These are phyloP conservation scores for Pachyrhynchus sulphureomaculatus DNA, from an alignment of 1,140 invertebrate species.

Conservation along the genomic window DNA sequence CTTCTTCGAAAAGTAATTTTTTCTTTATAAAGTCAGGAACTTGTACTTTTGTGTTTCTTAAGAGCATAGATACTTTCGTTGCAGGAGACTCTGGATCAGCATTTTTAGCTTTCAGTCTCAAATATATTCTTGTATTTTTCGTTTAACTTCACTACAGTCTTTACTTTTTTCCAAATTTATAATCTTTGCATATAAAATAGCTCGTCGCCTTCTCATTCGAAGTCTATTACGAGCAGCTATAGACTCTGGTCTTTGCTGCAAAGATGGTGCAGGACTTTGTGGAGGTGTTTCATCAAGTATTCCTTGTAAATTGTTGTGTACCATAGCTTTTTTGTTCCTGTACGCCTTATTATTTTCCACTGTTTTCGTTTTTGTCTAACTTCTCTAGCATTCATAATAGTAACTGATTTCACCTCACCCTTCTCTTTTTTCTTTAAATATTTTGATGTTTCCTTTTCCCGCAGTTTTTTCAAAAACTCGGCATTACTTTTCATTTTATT, in stretches of 20 bases:
- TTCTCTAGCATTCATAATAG: background rate
- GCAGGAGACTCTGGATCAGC: too few relatives aligned
- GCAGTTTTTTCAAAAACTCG: background rate
- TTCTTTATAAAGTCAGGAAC: too few relatives aligned
- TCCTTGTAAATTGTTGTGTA: background rate
- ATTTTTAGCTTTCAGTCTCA: too few relatives aligned
- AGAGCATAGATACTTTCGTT: too few relatives aligned
- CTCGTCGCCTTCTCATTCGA: too few relatives aligned
- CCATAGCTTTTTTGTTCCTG: background rate
- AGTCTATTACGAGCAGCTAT: too few relatives aligned
- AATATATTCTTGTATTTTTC: too few relatives aligned
- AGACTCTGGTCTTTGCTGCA: background rate
- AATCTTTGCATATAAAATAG: too few relatives aligned
- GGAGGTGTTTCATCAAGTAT: background rate
- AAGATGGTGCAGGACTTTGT: background rate
- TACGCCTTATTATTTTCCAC: background rate
- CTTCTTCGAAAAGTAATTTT: too few relatives aligned
- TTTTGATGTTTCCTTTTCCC: background rate
- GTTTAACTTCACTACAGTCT: too few relatives aligned
- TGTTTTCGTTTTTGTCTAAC: background rate
- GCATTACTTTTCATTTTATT: background rate
- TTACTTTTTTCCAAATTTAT: too few relatives aligned
- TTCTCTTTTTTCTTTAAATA: background rate
- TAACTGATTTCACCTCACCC: background rate
- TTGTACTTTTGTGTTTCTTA: too few relatives aligned